These are phyloP conservation scores for Peromyscus polionotus DNA, from an alignment of 2,113 vertebrate genomes.

Conservation along the genomic window DNA sequence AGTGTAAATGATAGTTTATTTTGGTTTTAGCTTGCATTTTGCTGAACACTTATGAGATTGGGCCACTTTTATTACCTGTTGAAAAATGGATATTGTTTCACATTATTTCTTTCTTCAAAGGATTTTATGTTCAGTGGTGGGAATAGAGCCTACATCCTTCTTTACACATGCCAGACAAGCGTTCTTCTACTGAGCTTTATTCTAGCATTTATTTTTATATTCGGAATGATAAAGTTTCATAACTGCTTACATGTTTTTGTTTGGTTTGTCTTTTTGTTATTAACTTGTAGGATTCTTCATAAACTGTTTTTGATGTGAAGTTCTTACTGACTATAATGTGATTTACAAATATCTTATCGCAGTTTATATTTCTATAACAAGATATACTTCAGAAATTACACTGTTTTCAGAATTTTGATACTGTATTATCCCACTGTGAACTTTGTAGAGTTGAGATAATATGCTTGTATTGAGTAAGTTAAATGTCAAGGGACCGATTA, in stretches of 20 bases:
- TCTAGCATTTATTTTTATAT: background rate
- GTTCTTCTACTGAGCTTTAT: background rate
- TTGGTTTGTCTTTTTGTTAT: background rate
- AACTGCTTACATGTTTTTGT: background rate
- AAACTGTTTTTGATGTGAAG: background rate
- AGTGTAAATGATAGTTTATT: background rate
- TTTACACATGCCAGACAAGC: background rate
- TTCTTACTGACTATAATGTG: conserved; percentile 41
- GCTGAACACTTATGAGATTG: conserved; percentile 16
- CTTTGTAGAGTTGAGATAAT: conserved; percentile 49
- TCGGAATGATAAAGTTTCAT: conserved; percentile 10
- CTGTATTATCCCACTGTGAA: background rate
- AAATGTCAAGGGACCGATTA: conserved; percentile 54
- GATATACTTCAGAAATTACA: background rate
- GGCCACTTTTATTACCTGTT: conserved; percentile 18
- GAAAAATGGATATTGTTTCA: conserved; percentile 5
- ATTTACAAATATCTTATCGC: conserved; percentile 37
- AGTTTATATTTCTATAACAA: conserved; percentile 46
- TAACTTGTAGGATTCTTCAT: background rate
- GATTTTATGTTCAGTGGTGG: background rate
- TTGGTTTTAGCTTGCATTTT: conserved; percentile 11
- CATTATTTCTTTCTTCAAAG: conserved; percentile 28
- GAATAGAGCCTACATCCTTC: background rate
- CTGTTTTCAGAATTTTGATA: conserved; percentile 31
- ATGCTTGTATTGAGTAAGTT: background rate